Evolutionary conservation across 1,140 invertebrate genomes (phyloP), one percentile per base, ranked within the genome.

Genomic region (Uloborus diversus): DNA sequence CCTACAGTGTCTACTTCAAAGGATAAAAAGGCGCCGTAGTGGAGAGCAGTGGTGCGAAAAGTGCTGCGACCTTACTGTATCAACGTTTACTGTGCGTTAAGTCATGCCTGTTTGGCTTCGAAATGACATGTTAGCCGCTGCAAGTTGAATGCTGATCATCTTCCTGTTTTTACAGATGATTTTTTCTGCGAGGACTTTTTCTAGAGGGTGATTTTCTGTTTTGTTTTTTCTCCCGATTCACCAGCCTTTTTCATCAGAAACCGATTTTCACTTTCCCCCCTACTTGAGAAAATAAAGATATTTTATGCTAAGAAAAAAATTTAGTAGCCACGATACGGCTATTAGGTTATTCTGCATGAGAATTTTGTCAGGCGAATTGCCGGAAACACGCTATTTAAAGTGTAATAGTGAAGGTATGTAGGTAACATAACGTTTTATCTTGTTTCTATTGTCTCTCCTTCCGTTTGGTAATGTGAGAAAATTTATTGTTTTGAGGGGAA

Each of bases 71-170:
- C 61, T 64, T 64, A 64, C 32, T 37, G 61, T 17, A 37, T 37
- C 32, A 47, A 23, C 61, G 61, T 64, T 64, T 64, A 64, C 35
- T 30, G 32, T 35, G 61, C 27, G 20, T 57, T 32, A 57, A 70
- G 68, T 70, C 68, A 70, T 70, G 68, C 30, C 68, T 70, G 28
- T 70, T 70, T 70, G 68, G 32, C 68, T 70, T 49, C 25, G 30
- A 70, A 70, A 70, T 70, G 51, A 70, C 68, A 70, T 51, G 53
- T 70, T 70, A 59, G 68, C 20, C 57, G 68, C 28, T 70, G 47
- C 27, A 68, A 68, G 49, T 68, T 49, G 65, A 68, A 51, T 64
- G 61, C 20, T 37, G 61, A 64, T 64, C 61, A 64, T 64, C 61
- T 35, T 35, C 23, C 65, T 7, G 17, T 14, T 2, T 53, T 53